phyloP scores from a whole-genome alignment of 2,797 vertebrate genomes.

The Falco peregrinus region DNA sequence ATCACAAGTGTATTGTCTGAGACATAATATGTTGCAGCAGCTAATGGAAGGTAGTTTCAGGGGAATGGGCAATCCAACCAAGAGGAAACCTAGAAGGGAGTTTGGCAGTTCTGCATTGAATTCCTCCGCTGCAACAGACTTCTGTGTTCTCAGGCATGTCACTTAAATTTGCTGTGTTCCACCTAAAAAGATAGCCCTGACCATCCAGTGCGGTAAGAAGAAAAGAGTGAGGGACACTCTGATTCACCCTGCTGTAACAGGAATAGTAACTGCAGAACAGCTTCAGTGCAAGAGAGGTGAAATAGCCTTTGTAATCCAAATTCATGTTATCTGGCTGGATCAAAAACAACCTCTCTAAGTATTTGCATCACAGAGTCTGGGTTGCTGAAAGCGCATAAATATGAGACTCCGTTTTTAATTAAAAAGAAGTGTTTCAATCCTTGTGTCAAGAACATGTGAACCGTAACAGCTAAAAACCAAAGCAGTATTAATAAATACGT shows the following conservation, averaged over 20 bases:
- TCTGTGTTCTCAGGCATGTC: not conserved
- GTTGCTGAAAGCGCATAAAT: not conserved
- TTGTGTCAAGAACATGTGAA: not conserved
- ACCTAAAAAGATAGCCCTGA: not conserved
- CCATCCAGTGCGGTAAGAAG: not conserved
- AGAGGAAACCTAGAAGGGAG: not conserved
- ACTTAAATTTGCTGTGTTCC: not conserved
- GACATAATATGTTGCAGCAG: not conserved
- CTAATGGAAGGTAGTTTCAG: not conserved
- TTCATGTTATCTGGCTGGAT: not conserved
- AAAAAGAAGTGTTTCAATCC: conserved; percentile 1
- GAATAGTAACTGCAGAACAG: not conserved
- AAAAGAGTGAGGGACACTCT: not conserved
- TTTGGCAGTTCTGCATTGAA: not conserved
- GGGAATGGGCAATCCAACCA: not conserved
- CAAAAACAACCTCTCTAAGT: not conserved
- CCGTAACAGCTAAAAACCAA: not conserved
- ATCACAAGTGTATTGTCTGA: not conserved
- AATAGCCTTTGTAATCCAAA: not conserved
- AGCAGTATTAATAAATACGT: not conserved
- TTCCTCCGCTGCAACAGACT: not conserved
- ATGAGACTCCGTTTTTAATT: not conserved
- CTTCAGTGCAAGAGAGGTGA: not conserved
- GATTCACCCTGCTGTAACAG: not conserved
- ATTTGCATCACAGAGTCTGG: not conserved